These are phyloP conservation scores for Diachrysia chrysitis DNA, from an alignment of 2,888 invertebrate genomes.

Conservation along the genomic window DNA sequence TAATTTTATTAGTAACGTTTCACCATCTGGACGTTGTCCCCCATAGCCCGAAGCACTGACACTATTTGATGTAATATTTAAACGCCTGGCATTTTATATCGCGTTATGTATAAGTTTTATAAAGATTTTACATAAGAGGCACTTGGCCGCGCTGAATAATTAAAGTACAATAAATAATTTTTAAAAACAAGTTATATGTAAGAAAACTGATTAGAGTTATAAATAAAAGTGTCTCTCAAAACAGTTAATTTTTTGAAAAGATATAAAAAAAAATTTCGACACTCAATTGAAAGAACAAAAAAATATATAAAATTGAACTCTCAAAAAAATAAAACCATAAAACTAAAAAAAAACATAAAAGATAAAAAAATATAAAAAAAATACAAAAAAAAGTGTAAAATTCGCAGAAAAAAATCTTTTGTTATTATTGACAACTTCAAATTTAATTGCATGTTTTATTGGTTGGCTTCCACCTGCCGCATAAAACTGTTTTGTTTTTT, in stretches of 20 bases:
- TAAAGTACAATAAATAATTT: constrained; percentile 87
- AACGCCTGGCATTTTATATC: constrained; percentile 76
- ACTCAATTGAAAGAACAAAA: constrained; percentile 67
- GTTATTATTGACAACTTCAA: constrained; percentile 67
- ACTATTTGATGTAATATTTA: constrained; percentile 63
- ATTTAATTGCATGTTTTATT: constrained; percentile 66
- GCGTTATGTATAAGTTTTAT: constrained; percentile 84
- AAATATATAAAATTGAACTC: constrained; percentile 69
- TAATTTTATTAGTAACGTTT: constrained; percentile 53
- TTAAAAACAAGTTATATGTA: constrained; percentile 80
- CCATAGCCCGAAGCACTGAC: constrained; percentile 62
- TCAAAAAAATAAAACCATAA: constrained; percentile 67
- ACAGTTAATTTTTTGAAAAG: constrained; percentile 80
- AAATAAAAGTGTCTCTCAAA: constrained; percentile 82
- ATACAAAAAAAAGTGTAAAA: constrained; percentile 69
- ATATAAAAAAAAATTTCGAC: constrained; percentile 73
- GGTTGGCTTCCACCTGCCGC: constrained; percentile 60
- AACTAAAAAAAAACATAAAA: constrained; percentile 65
- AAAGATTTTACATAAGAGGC: constrained; percentile 84
- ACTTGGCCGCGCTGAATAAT: constrained; percentile 78
- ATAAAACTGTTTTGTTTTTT: constrained; percentile 44
- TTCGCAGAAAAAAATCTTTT: constrained; percentile 67
- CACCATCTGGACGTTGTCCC: constrained; percentile 58
- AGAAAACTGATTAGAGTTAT: constrained; percentile 83
- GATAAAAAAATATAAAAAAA: constrained; percentile 62